A percentile compares a stretch with the other conserved stretches of the same genome.
These are phyloP conservation scores for Aplochiton taeniatus DNA, from an alignment of 2,797 vertebrate species.

Conservation along the genomic window DNA sequence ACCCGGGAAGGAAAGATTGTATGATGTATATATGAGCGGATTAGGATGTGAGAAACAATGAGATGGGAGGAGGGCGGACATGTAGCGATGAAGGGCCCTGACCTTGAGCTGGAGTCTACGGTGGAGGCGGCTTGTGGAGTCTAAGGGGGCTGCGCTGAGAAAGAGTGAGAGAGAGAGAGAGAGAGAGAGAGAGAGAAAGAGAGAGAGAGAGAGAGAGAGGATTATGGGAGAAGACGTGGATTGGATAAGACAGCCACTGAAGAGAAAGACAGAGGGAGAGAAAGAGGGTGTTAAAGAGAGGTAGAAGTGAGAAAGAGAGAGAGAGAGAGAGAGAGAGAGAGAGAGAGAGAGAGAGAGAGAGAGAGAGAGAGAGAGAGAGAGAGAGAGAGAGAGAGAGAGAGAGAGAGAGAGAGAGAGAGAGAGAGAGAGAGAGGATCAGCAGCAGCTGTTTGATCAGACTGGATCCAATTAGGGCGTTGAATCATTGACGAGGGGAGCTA, in stretches of 20 bases:
- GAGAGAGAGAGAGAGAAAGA: not conserved
- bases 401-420: conserved; percentile 1
- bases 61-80: too few species aligned
- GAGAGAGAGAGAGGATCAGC: conserved; percentile 13
- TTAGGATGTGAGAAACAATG: too few species aligned
- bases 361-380: not conserved
- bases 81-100: too few species aligned
- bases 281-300: not conserved
- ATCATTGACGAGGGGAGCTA: conserved; percentile 51
- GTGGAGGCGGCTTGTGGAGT: not conserved
- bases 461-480: conserved; percentile 49
- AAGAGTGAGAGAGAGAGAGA: not conserved
- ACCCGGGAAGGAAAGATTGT: too few species aligned
- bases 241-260: conserved; percentile 36
- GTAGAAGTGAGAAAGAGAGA: not conserved
- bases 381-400: conserved; percentile 5
- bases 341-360: conserved; percentile 4
- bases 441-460: conserved; percentile 43
- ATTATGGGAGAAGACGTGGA: conserved; percentile 52
- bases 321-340: conserved; percentile 3
- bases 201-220: conserved; percentile 38
- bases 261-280: conserved; percentile 11
- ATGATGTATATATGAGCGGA: too few species aligned
- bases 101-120: too few species aligned
- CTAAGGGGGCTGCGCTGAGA: not conserved